phyloP scores from a whole-genome alignment of 2,113 vertebrate genomes.

The Patagioenas fasciata region DNA sequence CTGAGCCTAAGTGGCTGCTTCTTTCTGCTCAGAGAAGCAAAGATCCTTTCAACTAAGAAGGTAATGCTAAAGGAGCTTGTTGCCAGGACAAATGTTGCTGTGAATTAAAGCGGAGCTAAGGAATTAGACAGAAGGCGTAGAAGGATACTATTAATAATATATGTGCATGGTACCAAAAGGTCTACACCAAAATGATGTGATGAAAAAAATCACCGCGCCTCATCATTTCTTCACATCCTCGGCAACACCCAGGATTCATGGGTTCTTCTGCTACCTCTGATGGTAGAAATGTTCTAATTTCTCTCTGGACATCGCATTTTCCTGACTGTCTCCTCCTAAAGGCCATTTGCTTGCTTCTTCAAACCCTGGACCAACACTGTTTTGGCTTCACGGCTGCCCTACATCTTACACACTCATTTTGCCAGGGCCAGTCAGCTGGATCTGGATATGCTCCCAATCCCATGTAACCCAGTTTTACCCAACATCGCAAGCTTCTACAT shows the following conservation, averaged over 20 bases:
- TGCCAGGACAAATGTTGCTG: neutral
- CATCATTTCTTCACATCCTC: neutral
- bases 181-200: neutral
- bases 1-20: accelerated
- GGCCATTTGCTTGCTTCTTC: neutral
- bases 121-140: neutral
- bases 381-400: neutral
- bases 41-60: neutral
- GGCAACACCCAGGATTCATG: neutral
- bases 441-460: neutral
- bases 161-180: neutral
- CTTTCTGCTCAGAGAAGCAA: neutral
- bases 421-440: neutral
- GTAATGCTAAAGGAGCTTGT: neutral
- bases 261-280: neutral
- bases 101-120: neutral
- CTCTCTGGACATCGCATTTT: neutral
- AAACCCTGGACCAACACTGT: neutral
- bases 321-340: neutral
- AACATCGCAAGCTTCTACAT: neutral
- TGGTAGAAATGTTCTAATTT: neutral
- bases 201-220: neutral
- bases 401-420: accelerated
- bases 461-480: neutral
- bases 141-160: neutral